Percentiles rank a stretch among this genome's conserved stretches.
These are phyloP conservation scores for Baccha elongata DNA, from an alignment of 2,888 invertebrate genomes.

Conservation along the genomic window DNA sequence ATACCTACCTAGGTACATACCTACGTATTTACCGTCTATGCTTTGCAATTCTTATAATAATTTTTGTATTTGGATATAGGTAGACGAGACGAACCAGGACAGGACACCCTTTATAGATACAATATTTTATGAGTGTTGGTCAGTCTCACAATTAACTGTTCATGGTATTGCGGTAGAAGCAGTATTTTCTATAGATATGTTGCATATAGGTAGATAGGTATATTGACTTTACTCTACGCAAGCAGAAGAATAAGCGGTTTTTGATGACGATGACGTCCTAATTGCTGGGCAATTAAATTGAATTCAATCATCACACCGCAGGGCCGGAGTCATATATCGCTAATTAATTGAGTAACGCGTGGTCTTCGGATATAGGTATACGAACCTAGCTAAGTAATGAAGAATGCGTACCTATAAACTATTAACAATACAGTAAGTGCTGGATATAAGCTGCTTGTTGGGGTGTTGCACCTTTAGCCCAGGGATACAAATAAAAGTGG, in stretches of 20 bases:
- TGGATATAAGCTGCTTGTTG: no score
- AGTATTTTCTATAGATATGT: no score
- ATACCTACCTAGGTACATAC: no score
- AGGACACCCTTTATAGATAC: conserved; percentile 1
- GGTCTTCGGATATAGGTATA: conserved; percentile 31
- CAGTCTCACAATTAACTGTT: conserved; percentile 16
- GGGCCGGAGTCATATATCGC: conserved; percentile 56
- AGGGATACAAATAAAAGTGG: background rate
- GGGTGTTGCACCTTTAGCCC: no score
- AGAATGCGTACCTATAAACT: no score
- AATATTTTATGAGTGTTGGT: conserved; percentile 16
- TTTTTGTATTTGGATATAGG: conserved; percentile 25
- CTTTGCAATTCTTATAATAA: conserved; percentile 53
- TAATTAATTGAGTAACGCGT: conserved; percentile 69
- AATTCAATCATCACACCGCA: conserved; percentile 68
- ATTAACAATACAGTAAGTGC: no score
- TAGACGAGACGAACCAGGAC: conserved; percentile 30
- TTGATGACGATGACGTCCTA: conserved; percentile 71
- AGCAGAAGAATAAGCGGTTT: conserved; percentile 47
- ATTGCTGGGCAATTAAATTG: conserved; percentile 71
- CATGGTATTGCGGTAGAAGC: conserved; percentile 17
- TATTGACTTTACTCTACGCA: background rate
- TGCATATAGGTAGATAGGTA: background rate
- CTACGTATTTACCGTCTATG: conserved; percentile 30
- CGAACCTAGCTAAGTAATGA: no score